Percentiles rank a stretch among this genome's conserved stretches.
Conservation (phyloP, 2,888 invertebrate genomes). For the Elegia similella region DNA sequence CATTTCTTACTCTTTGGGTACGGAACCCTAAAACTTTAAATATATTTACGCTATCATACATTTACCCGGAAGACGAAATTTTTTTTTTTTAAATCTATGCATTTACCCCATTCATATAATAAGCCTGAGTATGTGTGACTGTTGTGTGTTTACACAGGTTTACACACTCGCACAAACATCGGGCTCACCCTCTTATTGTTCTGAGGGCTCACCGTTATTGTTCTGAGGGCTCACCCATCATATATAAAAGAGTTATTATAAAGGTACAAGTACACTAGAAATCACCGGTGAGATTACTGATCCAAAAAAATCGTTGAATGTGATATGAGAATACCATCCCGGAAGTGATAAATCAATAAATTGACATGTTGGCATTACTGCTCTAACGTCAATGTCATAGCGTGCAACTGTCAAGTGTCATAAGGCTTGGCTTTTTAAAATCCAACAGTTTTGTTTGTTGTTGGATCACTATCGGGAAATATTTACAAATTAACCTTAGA, state of each 20-base stretch:
- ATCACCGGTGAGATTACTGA: neutral
- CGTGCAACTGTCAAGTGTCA: neutral
- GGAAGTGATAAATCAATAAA: neutral
- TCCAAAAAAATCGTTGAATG: neutral
- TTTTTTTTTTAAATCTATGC: no score
- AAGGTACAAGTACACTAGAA: neutral
- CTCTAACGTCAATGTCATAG: slow-evolving; percentile 1
- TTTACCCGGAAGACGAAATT: no score
- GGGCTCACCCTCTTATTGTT: no score
- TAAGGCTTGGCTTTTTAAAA: neutral
- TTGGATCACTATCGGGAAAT: neutral
- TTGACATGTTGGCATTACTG: slow-evolving; percentile 1
- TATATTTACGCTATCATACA: no score
- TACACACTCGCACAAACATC: no score
- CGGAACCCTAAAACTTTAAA: no score
- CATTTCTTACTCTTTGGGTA: no score
- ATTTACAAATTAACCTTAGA: neutral
- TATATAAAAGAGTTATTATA: neutral
- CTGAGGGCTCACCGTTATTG: no score
- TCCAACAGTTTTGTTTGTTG: neutral
- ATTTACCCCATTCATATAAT: no score
- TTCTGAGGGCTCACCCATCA: no score
- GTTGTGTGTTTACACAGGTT: no score
- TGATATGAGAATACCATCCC: neutral
- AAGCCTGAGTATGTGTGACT: no score